Percentiles rank a stretch among this genome's conserved stretches.
These are phyloP conservation scores for Stenotaenia linearis DNA, from an alignment of 2,888 invertebrate species.

Conservation along the genomic window DNA sequence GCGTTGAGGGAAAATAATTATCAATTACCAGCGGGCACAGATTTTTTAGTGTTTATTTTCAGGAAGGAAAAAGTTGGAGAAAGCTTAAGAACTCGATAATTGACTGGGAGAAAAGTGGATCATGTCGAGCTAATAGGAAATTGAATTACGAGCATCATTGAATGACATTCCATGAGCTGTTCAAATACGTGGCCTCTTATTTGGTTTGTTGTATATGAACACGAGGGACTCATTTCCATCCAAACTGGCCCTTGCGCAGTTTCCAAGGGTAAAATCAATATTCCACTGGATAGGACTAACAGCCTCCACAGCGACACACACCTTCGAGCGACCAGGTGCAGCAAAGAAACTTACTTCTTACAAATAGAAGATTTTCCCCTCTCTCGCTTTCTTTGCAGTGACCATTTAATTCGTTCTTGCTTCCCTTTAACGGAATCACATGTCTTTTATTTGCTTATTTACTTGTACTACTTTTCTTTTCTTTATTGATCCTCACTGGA, in stretches of 20 bases:
- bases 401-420: not conserved
- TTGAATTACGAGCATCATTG: slow-evolving; percentile 1
- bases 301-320: not conserved
- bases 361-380: not conserved
- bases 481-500: too few relatives aligned
- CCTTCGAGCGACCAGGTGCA: not conserved
- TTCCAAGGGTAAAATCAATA: slow-evolving; percentile 14
- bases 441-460: too few relatives aligned
- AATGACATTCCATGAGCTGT: slow-evolving; percentile 6
- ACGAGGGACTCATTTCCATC: slow-evolving; percentile 7
- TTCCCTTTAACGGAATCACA: too few relatives aligned
- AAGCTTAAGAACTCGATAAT: not conserved
- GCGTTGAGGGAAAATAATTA: not conserved
- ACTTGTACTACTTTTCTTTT: too few relatives aligned
- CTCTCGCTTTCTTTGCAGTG: not conserved
- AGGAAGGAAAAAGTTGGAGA: not conserved
- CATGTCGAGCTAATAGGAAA: not conserved
- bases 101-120: not conserved
- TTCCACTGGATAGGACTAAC: not conserved
- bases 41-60: not conserved
- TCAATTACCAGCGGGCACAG: not conserved
- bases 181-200: not conserved
- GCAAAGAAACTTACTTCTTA: not conserved
- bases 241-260: not conserved
- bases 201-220: not conserved